These are phyloP conservation scores for Buteo buteo DNA, from an alignment of 2,113 vertebrate species.

Conservation along the genomic window DNA sequence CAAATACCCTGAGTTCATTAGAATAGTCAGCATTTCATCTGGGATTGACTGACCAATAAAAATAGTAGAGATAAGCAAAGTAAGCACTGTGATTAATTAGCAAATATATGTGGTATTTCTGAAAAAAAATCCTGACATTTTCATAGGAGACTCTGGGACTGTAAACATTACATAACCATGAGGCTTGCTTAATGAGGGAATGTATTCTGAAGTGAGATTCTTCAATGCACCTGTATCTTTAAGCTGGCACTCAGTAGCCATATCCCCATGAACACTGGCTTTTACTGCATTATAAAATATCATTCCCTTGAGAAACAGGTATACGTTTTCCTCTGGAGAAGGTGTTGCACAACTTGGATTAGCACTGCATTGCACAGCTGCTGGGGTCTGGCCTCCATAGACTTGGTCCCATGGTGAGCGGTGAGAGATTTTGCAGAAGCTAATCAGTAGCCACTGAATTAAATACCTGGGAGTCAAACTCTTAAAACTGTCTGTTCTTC, in stretches of 20 bases:
- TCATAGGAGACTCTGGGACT: not conserved
- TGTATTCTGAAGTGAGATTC: not conserved
- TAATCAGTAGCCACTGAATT: not conserved
- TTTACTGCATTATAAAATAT: not conserved
- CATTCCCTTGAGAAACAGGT: not conserved
- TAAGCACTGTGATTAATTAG: slow-evolving; percentile 41
- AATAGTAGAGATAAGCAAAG: slow-evolving; percentile 6
- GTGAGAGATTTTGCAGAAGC: not conserved
- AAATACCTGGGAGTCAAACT: not conserved
- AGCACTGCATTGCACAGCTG: not conserved
- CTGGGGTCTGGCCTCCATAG: not conserved
- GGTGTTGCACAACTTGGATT: not conserved
- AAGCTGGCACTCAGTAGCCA: not conserved
- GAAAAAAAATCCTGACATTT: slow-evolving; percentile 39
- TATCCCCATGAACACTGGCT: not conserved
- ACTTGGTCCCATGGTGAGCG: too few species aligned
- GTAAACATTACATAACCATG: not conserved
- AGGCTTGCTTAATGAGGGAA: not conserved
- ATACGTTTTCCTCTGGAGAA: not conserved
- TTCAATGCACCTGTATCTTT: not conserved
- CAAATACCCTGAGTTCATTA: slow-evolving; percentile 57
- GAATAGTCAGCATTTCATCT: slow-evolving; percentile 1
- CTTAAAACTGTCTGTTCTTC: not conserved
- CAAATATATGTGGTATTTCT: slow-evolving; percentile 17
- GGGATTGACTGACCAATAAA: slow-evolving; percentile 6